Conservation (phyloP, 2,888 invertebrate genomes). For the Theretra japonica region DNA sequence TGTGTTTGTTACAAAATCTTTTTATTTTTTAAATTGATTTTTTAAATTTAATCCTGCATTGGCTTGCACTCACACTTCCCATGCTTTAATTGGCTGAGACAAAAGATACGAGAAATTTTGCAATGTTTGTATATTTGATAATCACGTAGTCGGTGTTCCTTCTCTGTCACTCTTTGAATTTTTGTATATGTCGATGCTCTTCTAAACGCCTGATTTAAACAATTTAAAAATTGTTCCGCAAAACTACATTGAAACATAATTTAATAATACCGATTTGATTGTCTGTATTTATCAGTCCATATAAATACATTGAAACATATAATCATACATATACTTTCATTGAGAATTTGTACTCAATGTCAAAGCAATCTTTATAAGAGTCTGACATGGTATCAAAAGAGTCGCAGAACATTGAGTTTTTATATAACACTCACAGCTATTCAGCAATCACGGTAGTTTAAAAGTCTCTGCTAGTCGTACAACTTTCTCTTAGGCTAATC, state of each 20-base stretch:
- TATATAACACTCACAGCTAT: neutral
- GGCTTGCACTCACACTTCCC: constrained; percentile 79
- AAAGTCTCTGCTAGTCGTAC: no score
- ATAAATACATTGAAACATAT: no score
- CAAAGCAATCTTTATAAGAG: neutral
- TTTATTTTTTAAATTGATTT: constrained; percentile 60
- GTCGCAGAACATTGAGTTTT: no score
- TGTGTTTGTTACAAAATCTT: constrained; percentile 45
- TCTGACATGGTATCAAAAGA: no score
- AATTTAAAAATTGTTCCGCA: no score
- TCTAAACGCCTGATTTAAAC: constrained; percentile 39
- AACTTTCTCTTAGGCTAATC: no score
- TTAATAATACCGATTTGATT: no score
- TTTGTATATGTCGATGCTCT: constrained; percentile 57
- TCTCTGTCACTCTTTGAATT: constrained; percentile 78
- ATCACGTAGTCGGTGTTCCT: constrained; percentile 82
- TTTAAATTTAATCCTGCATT: constrained; percentile 65
- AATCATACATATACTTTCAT: no score
- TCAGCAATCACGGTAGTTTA: no score
- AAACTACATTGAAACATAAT: no score
- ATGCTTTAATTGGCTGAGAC: constrained; percentile 66
- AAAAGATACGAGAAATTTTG: constrained; percentile 34
- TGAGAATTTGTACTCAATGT: no score
- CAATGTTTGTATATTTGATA: constrained; percentile 61
- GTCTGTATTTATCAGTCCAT: no score